Evolutionary conservation across 2,888 invertebrate species (phyloP), one percentile per base, ranked within the genome.

Genomic region (Phragmatobia fuliginosa): DNA sequence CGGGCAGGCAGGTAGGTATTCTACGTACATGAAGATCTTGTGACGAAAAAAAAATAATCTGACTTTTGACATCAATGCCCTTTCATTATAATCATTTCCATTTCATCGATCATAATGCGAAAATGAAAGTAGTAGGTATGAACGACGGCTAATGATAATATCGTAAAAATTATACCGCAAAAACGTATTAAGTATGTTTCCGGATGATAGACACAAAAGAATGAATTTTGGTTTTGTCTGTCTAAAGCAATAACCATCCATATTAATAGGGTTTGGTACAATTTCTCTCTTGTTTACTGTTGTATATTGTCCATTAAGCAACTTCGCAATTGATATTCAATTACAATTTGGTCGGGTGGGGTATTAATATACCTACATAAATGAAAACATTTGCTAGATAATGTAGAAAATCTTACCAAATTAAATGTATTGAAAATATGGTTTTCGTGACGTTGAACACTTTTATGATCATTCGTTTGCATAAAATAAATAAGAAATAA

Each of bases 211-310:
- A 62, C 70, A 68, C 31, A 59, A 28, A 41, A 45, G 16, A 62
- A 74, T 61, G 16, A 74, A 62, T 72, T 70, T 73, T 68, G 74
- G 70, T 76, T 78, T 71, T 49, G 70, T 58, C 68, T 41, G 72
- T 77, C 74, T 69, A 68, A 61, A 72, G 14, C 33, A 52, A 33
- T 31, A 64, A 3, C 14, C 25, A 25, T 36, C 36, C 36, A 25
- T 60, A 32, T 60, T 33, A 61, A 61, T 61, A 49, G 14, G 5
- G 11, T 18, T 59, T 32, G 7, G 16, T 3, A 31, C 28, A 28
- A 28, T 18, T 59, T 52, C 25, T 52, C 11, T 52, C 14, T 52
- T 4, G 14, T 52, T 14, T 14, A 52, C 25, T 52, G 11, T 52
- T 1, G 25, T 11, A 25, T 52, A 25, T 25, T 11, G 25, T 11